These are phyloP conservation scores for Drosophila novamexicana DNA, from an alignment of 1,140 invertebrate genomes.

Conservation along the genomic window DNA sequence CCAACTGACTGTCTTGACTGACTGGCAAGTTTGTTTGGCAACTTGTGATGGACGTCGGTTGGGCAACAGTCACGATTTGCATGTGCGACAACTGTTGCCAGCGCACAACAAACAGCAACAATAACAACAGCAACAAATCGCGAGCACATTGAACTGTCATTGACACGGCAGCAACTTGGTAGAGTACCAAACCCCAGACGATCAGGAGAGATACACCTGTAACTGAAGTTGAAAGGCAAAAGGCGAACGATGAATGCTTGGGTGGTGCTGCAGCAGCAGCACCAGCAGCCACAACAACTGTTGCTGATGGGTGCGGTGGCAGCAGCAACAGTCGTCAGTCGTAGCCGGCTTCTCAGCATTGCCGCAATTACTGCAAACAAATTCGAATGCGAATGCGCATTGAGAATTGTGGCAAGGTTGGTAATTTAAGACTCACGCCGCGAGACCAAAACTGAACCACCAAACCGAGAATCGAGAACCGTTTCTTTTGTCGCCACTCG, in stretches of 20 bases:
- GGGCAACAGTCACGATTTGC: constrained; percentile 81
- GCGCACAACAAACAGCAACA: constrained; percentile 42
- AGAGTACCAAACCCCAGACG: constrained; percentile 43
- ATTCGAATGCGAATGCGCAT: constrained; percentile 82
- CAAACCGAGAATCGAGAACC: constrained; percentile 53
- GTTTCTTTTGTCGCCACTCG: constrained; percentile 45
- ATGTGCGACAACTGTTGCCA: constrained; percentile 82
- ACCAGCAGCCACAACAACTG: constrained; percentile 29
- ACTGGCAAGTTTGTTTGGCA: constrained; percentile 72
- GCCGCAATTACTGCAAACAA: constrained; percentile 82
- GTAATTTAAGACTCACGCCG: constrained; percentile 83
- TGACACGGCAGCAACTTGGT: constrained; percentile 72
- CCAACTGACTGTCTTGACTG: constrained; percentile 39
- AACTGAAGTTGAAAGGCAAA: constrained; percentile 78
- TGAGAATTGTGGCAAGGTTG: constrained; percentile 83
- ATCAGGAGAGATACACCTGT: constrained; percentile 68
- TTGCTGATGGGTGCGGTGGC: constrained; percentile 63
- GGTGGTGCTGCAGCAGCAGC: constrained; percentile 35
- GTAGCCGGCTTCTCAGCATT: constrained; percentile 29
- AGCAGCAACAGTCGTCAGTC: constrained; percentile 28
- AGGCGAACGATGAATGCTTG: constrained; percentile 58
- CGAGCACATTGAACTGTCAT: constrained; percentile 82
- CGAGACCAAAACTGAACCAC: constrained; percentile 32
- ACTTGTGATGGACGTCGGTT: constrained; percentile 73
- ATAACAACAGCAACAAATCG: constrained; percentile 55